Percentiles rank a stretch among this genome's conserved stretches.
These are phyloP conservation scores for Lagodon rhomboides DNA, from an alignment of 2,797 vertebrate genomes.

Conservation along the genomic window DNA sequence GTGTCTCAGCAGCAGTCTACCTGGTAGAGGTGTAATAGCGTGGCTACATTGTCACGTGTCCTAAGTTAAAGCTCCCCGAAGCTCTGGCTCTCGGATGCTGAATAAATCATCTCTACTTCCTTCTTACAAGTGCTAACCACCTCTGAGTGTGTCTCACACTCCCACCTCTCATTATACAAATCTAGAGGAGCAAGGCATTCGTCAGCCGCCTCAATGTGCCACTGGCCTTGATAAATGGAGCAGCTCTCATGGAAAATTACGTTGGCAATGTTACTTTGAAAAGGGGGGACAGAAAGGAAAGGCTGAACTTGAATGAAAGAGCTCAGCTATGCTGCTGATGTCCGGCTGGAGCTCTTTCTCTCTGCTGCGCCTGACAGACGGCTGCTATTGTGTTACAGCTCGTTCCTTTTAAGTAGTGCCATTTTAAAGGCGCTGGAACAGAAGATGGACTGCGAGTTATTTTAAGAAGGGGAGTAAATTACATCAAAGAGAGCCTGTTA, in stretches of 20 bases:
- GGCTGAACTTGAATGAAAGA: conserved; percentile 74
- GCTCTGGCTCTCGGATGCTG: conserved; percentile 66
- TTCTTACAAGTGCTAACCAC: conserved; percentile 73
- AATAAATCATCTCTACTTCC: conserved; percentile 79
- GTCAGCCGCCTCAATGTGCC: conserved; percentile 75
- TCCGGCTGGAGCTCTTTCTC: conserved; percentile 67
- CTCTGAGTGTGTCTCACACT: conserved; percentile 71
- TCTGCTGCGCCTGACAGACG: conserved; percentile 65
- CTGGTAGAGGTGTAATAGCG: conserved; percentile 54
- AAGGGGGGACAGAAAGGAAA: conserved; percentile 51
- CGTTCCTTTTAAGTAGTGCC: conserved; percentile 76
- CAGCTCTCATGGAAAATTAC: conserved; percentile 83
- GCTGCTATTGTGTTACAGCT: conserved; percentile 77
- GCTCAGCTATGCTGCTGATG: conserved; percentile 64
- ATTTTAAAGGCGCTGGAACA: conserved; percentile 67
- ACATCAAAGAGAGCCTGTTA: conserved; percentile 45
- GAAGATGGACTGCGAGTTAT: conserved; percentile 56
- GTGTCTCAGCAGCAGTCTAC: conserved; percentile 51
- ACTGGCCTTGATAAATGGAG: conserved; percentile 82
- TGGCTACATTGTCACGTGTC: conserved; percentile 65
- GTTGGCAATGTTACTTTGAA: conserved; percentile 76
- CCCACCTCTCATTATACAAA: conserved; percentile 82
- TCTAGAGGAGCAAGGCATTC: conserved; percentile 78
- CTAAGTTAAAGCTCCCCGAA: conserved; percentile 75
- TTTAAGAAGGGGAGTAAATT: conserved; percentile 61